Conservation (phyloP, 1,140 invertebrate species). For the Portunus trituberculatus region DNA sequence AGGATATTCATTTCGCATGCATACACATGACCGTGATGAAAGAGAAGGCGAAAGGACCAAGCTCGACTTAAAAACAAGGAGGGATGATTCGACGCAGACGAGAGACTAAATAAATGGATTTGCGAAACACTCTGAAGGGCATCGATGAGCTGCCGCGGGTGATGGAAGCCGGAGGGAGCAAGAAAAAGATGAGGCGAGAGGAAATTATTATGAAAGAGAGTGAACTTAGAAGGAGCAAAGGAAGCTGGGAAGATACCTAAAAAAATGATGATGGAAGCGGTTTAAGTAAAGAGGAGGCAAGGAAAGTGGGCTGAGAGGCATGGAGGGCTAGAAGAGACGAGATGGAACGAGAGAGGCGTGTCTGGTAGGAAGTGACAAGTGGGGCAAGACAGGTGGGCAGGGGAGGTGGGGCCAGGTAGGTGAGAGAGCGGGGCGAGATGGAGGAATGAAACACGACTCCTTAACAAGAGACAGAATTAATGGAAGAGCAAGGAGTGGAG, state of each 20-base stretch:
- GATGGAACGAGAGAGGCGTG: neutral
- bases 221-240: neutral
- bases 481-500: neutral
- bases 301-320: neutral
- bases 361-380: neutral
- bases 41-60: neutral
- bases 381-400: neutral
- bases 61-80: neutral
- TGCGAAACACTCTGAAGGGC: neutral
- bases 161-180: neutral
- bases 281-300: slow-evolving; percentile 7
- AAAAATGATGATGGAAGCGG: slow-evolving; percentile 21
- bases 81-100: neutral
- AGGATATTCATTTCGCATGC: neutral
- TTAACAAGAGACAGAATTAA: neutral
- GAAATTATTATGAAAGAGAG: neutral
- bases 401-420: neutral
- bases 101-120: slow-evolving; percentile 16
- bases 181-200: neutral
- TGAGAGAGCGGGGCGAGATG: neutral
- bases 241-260: neutral
- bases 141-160: neutral
- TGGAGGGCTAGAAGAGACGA: neutral
- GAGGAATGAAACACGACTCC: slow-evolving; percentile 11
- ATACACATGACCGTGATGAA: too few species aligned